These are phyloP conservation scores for Oncorhynchus tshawytscha DNA, from an alignment of 2,113 vertebrate species.

Conservation along the genomic window DNA sequence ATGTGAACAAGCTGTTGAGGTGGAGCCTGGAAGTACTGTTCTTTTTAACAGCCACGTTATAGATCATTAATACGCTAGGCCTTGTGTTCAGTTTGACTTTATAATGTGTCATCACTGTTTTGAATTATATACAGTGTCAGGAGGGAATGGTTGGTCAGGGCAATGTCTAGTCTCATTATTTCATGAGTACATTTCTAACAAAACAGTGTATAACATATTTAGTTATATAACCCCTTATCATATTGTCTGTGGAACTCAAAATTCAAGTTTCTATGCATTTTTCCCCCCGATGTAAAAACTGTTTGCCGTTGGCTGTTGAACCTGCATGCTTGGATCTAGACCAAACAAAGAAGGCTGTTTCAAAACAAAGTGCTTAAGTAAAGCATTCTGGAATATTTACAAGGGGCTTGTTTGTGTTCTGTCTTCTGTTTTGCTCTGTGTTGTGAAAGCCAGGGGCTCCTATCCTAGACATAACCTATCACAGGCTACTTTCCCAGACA, in stretches of 20 bases:
- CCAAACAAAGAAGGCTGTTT: neutral
- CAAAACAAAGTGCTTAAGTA: neutral
- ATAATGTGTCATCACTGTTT: neutral
- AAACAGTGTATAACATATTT: neutral
- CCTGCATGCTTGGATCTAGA: neutral
- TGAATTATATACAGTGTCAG: too few species aligned
- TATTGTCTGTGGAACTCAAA: neutral
- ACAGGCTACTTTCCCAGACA: neutral
- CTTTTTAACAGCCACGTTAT: neutral
- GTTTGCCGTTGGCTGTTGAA: neutral
- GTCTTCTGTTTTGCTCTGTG: conserved; percentile 2
- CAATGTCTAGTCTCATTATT: too few species aligned
- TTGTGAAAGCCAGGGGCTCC: neutral
- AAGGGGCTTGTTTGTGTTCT: conserved; percentile 5
- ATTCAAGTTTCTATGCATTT: neutral
- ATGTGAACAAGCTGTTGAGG: conserved; percentile 57
- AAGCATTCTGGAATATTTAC: neutral
- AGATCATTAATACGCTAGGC: neutral
- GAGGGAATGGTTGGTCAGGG: too few species aligned
- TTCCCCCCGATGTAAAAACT: neutral
- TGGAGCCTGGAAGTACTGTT: neutral
- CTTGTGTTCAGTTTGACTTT: neutral
- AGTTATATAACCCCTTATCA: neutral
- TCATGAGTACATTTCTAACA: too few species aligned
- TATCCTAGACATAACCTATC: neutral